Base-by-base conservation (phyloP, 2,888 invertebrate species). In the Tetragonula carbonaria region DNA sequence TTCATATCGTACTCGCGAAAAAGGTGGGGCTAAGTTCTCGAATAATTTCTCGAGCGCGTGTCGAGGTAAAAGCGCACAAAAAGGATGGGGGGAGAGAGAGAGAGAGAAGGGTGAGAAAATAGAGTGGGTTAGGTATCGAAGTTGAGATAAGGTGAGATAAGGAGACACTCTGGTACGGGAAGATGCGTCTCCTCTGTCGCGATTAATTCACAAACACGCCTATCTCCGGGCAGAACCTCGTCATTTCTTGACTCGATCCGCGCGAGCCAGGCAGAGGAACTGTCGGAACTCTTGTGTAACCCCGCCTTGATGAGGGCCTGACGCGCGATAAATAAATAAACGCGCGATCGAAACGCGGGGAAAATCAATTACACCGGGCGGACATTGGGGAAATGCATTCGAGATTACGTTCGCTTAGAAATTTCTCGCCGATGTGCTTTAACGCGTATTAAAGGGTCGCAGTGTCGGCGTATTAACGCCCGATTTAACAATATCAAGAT, bases 191-290 rank as follows among this genome's bases (percentile, higher is more conserved):
- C 53, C 68, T 65, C 59, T 74, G 73, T 68, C 77, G 18, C 77
- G 74, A 86, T 87, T 87, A 87, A 87, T 87, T 87, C 84, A 67
- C 66, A 75, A 79, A 81, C 86, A 87, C 83, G 86, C 51, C 81
- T 78, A 75, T 71, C 79, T 45, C 45, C 59, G 23, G 51, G 50
- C 11, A 38, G n/a, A 57, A 14, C 51, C 71, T 57, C 70, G 70
- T 76, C 78, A 63, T 74, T 76, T 67, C 73, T 67, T 45, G 51
- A 66, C 71, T 68, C 8, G 33, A n/a, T 18, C 45, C 8, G 23
- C 59, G 62, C 59, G 62, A 55, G 65, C 66, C 16, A 18, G 55
- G 71, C 5, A 23, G 33, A 50, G 21, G 18, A 70, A 57, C 38
- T 74, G 76, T 74, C 76, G 33, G 66, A 33, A 33, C 28, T 71